A percentile compares a stretch with the other conserved stretches of the same genome.
These are phyloP conservation scores for Etia nguti DNA, from an alignment of 2,113 vertebrate species.

Conservation along the genomic window DNA sequence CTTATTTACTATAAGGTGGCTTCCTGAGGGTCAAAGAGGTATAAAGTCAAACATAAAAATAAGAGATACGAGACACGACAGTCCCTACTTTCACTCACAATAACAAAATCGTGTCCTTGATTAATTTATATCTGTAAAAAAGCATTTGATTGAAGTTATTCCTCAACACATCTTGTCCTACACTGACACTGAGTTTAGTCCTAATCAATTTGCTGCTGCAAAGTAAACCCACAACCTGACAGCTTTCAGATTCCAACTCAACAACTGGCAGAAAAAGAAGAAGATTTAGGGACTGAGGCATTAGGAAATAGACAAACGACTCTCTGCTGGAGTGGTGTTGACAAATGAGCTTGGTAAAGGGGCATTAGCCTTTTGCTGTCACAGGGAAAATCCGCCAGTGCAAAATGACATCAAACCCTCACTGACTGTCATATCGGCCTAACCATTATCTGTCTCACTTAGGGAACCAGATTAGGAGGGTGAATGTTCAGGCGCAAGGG, in stretches of 20 bases:
- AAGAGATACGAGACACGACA: background rate
- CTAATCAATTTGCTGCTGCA: background rate
- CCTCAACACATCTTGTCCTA: background rate
- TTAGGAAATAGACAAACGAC: background rate
- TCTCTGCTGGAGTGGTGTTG: background rate
- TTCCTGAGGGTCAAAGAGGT: background rate
- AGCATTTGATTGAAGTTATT: background rate
- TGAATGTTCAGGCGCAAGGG: background rate
- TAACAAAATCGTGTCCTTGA: background rate
- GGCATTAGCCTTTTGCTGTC: slow-evolving; percentile 16
- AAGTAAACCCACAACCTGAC: background rate
- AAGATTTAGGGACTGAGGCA: background rate
- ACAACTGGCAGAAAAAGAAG: background rate
- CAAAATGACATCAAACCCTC: background rate
- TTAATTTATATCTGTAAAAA: background rate
- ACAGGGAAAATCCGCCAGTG: background rate
- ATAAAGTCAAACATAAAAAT: background rate
- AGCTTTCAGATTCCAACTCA: background rate
- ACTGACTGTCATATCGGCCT: background rate
- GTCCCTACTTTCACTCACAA: background rate
- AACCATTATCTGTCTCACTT: slow-evolving; percentile 25
- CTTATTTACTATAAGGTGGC: background rate
- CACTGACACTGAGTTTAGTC: background rate
- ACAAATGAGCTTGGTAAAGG: slow-evolving; percentile 30
- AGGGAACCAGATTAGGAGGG: background rate